These are phyloP conservation scores for Yoshiicerus persimilis DNA, from an alignment of 1,140 invertebrate species.

Conservation along the genomic window DNA sequence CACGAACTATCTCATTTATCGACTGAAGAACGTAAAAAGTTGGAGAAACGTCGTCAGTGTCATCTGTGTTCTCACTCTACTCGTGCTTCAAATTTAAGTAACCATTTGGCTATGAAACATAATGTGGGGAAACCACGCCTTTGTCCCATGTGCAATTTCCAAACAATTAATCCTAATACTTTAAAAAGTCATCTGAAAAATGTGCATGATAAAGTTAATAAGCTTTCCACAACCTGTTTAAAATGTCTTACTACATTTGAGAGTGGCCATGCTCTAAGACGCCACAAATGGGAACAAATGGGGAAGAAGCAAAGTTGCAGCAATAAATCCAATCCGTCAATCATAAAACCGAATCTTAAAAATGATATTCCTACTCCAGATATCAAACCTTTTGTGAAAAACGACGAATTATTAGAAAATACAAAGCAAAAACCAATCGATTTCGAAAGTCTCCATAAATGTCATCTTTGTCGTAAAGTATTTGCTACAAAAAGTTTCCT, in stretches of 20 bases:
- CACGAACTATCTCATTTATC: neutral
- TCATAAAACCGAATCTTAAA: no score
- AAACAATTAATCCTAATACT: neutral
- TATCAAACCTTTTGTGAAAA: no score
- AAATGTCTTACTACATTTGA: neutral
- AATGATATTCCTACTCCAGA: neutral
- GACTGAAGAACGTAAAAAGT: neutral
- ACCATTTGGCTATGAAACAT: neutral
- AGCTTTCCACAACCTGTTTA: neutral
- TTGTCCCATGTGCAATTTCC: neutral
- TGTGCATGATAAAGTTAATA: accelerated
- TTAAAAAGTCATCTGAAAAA: neutral
- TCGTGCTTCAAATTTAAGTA: neutral
- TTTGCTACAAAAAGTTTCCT: neutral
- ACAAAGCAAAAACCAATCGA: no score
- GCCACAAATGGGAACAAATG: neutral
- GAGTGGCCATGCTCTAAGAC: neutral
- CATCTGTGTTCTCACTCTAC: neutral
- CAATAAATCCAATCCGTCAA: neutral
- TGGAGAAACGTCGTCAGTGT: neutral
- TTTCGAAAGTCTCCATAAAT: no score
- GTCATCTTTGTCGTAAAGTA: neutral
- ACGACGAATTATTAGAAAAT: no score
- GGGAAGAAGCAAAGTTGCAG: neutral
- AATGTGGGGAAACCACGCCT: neutral